phyloP scores from a whole-genome alignment of 2,888 invertebrate species.

The Drosophila kuntzei region DNA sequence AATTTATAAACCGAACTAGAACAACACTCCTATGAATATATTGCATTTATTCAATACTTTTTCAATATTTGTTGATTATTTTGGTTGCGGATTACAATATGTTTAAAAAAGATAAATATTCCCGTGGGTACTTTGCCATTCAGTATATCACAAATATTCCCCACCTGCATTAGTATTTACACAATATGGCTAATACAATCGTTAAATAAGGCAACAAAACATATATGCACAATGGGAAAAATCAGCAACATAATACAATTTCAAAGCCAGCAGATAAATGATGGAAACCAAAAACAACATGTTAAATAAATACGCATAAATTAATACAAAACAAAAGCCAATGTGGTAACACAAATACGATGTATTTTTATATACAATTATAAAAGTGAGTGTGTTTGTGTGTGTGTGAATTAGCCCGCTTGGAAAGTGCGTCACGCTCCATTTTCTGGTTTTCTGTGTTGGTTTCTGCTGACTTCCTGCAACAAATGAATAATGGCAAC shows the following conservation, averaged over 20 bases:
- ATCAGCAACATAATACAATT: slow-evolving; percentile 27
- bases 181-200: slow-evolving; percentile 24
- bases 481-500: slow-evolving; percentile 30
- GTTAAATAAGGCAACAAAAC: slow-evolving; percentile 29
- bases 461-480: slow-evolving; percentile 3
- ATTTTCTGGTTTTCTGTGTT: slow-evolving; percentile 4
- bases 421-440: slow-evolving; percentile 24
- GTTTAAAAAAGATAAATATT: slow-evolving; percentile 3
- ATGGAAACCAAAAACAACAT: slow-evolving; percentile 40
- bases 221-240: slow-evolving; percentile 10
- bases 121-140: neutral
- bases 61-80: slow-evolving; percentile 1
- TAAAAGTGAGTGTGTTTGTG: neutral
- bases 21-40: neutral
- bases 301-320: slow-evolving; percentile 57
- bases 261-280: slow-evolving; percentile 31
- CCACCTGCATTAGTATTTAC: slow-evolving; percentile 24
- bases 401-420: slow-evolving; percentile 28
- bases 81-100: neutral
- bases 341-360: slow-evolving; percentile 24
- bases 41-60: neutral
- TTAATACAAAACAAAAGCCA: slow-evolving; percentile 53
- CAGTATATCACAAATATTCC: neutral
- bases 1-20: neutral
- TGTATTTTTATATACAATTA: neutral